Evolutionary conservation across 2,888 invertebrate species (phyloP).

Genomic region (Aspidiotus destructor): DNA sequence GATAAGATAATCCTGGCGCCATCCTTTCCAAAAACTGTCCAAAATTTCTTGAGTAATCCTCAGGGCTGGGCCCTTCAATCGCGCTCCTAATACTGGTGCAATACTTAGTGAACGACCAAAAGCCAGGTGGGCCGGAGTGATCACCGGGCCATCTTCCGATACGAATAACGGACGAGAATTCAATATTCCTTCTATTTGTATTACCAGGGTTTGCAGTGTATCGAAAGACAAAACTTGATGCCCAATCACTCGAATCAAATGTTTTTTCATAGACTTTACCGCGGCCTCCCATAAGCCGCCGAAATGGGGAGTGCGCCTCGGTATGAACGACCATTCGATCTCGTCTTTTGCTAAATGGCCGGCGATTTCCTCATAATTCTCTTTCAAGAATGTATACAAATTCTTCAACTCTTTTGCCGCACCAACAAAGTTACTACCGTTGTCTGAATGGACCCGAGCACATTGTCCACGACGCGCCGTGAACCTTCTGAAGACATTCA

Average conservation of each 20-base stretch:
- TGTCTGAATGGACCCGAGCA: not conserved
- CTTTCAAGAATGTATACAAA: not conserved
- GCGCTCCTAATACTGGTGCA: not conserved
- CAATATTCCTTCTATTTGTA: not conserved
- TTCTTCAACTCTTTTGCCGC: constrained; percentile 30
- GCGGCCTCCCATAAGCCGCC: constrained; percentile 7
- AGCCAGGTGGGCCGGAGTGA: not conserved
- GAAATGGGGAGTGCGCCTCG: not conserved
- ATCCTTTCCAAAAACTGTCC: not conserved
- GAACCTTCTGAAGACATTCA: not conserved
- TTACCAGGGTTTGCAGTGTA: not conserved
- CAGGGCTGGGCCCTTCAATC: not conserved
- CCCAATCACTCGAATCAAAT: not conserved
- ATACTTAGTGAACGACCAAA: not conserved
- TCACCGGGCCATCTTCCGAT: too few species aligned
- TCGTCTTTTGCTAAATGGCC: not conserved
- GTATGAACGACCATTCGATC: constrained; percentile 3
- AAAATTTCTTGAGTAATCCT: not conserved
- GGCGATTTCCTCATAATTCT: not conserved
- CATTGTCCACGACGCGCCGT: not conserved
- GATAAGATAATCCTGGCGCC: too few species aligned
- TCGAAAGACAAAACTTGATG: not conserved
- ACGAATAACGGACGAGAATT: constrained; percentile 5
- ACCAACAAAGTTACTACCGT: constrained; percentile 3
- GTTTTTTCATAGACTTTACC: not conserved